Evolutionary conservation across 1,140 invertebrate genomes (phyloP).

Genomic region (Aplysia californica): DNA sequence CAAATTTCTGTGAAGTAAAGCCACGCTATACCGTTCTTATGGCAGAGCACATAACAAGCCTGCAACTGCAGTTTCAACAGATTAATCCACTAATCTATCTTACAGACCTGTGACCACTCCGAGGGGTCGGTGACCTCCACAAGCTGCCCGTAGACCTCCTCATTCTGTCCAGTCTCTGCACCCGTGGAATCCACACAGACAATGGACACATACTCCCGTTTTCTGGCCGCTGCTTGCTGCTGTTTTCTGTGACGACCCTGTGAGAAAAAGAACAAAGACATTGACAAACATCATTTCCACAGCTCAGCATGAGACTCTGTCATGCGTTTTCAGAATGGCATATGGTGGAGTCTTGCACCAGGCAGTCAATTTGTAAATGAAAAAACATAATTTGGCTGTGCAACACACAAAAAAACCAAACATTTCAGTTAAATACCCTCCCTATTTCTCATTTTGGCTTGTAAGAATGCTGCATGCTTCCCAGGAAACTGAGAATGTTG

Average conservation of each 20-base stretch:
- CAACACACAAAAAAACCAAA: too few species aligned
- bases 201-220: conserved; percentile 12
- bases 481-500: too few species aligned
- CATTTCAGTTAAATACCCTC: too few species aligned
- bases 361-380: too few species aligned
- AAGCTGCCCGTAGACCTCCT: conserved; percentile 14
- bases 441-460: too few species aligned
- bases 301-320: too few species aligned
- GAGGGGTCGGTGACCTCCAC: conserved; percentile 16
- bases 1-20: background rate
- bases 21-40: background rate
- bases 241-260: background rate
- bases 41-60: background rate
- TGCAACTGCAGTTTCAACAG: background rate
- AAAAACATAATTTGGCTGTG: too few species aligned
- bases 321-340: too few species aligned
- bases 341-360: too few species aligned
- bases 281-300: too few species aligned
- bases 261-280: background rate
- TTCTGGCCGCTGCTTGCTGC: background rate
- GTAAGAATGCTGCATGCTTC: too few species aligned
- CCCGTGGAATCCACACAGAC: background rate
- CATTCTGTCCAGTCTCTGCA: background rate
- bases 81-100: background rate
- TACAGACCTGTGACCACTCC: conserved; percentile 18